These are phyloP conservation scores for Eupithecia dodoneata DNA, from an alignment of 2,888 invertebrate species.

Conservation along the genomic window DNA sequence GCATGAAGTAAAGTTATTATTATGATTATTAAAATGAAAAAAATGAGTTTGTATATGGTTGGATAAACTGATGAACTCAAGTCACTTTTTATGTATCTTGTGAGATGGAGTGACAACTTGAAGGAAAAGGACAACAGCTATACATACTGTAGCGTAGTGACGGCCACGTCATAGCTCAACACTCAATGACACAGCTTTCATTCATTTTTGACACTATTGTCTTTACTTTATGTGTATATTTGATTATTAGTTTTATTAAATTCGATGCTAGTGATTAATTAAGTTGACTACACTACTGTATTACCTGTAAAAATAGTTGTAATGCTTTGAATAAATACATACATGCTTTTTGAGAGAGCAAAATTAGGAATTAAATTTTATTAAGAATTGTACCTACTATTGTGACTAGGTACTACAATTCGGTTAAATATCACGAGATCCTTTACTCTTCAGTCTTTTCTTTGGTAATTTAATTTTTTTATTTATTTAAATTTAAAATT, in stretches of 20 bases:
- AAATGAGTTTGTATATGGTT: no score
- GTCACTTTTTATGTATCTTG: not conserved
- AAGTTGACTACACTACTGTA: no score
- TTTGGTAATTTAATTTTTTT: no score
- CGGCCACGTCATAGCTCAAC: conserved; percentile 40
- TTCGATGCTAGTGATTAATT: no score
- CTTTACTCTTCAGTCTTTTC: not conserved
- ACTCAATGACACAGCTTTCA: conserved; percentile 67
- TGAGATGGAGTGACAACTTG: not conserved
- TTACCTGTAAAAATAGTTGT: no score
- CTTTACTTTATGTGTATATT: no score
- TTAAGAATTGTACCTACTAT: not conserved
- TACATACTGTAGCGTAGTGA: not conserved
- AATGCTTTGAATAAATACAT: no score
- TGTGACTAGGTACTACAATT: not conserved
- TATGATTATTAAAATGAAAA: no score
- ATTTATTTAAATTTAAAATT: no score
- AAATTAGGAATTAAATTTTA: not conserved
- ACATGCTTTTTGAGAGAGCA: not conserved
- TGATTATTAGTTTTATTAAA: no score
- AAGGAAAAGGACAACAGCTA: not conserved
- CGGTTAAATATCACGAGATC: not conserved
- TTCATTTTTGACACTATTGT: conserved; percentile 48
- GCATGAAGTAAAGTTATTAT: no score
- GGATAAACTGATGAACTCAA: no score